Percentiles rank a stretch among this genome's conserved stretches.
Evolutionary conservation across 2,797 vertebrate genomes (phyloP).

Genomic region (Vireo griseus): DNA sequence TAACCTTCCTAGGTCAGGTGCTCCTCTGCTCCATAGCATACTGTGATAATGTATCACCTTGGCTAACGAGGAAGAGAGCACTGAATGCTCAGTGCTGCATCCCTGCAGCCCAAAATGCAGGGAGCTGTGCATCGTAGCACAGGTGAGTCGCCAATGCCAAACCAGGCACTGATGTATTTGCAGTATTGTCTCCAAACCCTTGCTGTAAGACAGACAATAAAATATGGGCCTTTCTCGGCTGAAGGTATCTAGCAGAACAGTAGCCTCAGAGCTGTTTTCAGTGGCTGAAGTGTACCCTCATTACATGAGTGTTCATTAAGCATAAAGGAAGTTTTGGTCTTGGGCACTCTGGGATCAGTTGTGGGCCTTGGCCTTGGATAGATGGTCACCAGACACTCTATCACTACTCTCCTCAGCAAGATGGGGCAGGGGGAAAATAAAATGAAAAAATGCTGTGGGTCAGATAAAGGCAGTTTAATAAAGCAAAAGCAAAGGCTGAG

Average conservation of each 20-base stretch:
- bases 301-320: not conserved
- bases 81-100: not conserved
- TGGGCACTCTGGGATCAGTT: not conserved
- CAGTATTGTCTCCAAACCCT: not conserved
- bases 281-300: not conserved
- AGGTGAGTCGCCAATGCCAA: not conserved
- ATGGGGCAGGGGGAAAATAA: not conserved
- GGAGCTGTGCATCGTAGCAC: fast-evolving
- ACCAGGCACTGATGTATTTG: not conserved
- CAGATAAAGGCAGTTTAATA: not conserved
- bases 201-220: not conserved
- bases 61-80: not conserved
- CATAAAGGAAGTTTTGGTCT: not conserved
- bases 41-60: fast-evolving
- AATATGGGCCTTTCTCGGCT: not conserved
- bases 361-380: not conserved
- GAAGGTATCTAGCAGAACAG: not conserved
- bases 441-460: fast-evolving
- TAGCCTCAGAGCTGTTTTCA: not conserved
- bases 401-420: not conserved
- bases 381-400: not conserved
- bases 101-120: not conserved
- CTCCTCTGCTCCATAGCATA: not conserved
- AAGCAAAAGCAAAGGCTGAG: fast-evolving
- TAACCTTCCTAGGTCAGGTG: not conserved